Evolutionary conservation across 2,113 vertebrate species (phyloP).

Genomic region (Syngnathus floridae): DNA sequence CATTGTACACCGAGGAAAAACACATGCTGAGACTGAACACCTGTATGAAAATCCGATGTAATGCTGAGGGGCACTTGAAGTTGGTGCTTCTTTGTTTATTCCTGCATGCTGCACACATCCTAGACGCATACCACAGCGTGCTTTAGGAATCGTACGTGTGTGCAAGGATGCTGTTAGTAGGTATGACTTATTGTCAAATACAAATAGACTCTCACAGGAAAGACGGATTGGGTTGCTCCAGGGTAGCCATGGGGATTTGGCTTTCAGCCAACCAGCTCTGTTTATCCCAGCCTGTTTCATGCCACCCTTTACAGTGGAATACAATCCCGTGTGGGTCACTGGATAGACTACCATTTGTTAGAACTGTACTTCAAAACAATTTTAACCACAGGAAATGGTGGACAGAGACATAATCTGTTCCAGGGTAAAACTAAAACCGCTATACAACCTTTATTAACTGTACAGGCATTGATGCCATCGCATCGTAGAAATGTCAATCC

Average conservation of each 20-base stretch:
- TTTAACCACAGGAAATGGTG: neutral
- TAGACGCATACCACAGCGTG: neutral
- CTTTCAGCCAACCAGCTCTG: constrained; percentile 45
- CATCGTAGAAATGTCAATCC: no score
- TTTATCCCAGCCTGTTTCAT: constrained; percentile 36
- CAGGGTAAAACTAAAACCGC: neutral
- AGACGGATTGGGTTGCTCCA: constrained; percentile 44
- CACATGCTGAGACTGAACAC: constrained; percentile 18
- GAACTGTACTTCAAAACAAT: neutral
- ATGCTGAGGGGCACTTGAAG: constrained; percentile 23
- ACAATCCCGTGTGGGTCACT: neutral
- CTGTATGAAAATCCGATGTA: neutral
- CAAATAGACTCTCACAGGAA: constrained; percentile 32
- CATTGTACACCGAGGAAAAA: neutral
- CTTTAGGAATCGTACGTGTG: neutral
- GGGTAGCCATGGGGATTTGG: constrained; percentile 69
- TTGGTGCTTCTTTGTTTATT: neutral
- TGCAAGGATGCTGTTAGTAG: constrained; percentile 26
- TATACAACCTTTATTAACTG: neutral
- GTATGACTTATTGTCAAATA: constrained; percentile 36
- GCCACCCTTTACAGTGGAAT: constrained; percentile 29
- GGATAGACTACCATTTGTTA: neutral
- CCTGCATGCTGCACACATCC: neutral
- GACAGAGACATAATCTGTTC: neutral
- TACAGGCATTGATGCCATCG: neutral